Percentiles rank a stretch among this genome's conserved stretches.
These are phyloP conservation scores for Eulithis prunata DNA, from an alignment of 2,888 invertebrate genomes.

Conservation along the genomic window DNA sequence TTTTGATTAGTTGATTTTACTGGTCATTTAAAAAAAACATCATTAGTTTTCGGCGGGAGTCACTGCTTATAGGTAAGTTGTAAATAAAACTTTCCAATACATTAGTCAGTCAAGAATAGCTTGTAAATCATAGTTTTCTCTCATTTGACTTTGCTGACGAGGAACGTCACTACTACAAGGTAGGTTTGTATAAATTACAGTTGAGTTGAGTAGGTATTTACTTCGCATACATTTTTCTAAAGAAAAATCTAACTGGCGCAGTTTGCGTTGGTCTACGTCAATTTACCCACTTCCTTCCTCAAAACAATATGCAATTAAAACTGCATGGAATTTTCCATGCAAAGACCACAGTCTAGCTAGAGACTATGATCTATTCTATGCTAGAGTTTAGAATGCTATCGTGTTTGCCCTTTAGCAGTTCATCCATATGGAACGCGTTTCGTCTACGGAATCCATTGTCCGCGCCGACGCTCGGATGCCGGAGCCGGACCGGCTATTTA, in stretches of 20 bases:
- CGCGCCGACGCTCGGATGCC: constrained; percentile 64
- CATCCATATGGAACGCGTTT: constrained; percentile 81
- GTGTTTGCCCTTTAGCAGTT: constrained; percentile 70
- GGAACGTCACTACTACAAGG: neutral
- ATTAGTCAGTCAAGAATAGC: constrained; percentile 13
- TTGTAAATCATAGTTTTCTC: constrained; percentile 20
- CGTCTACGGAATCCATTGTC: constrained; percentile 80
- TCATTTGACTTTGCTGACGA: constrained; percentile 3
- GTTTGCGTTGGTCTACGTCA: constrained; percentile 19
- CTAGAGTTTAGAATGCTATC: constrained; percentile 57
- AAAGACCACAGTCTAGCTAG: constrained; percentile 36
- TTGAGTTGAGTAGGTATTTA: neutral
- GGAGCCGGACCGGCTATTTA: constrained; percentile 71
- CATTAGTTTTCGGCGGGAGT: too few species aligned
- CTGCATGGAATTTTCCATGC: constrained; percentile 44
- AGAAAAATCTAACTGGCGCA: constrained; percentile 1
- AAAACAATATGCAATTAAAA: constrained; percentile 43
- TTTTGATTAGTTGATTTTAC: too few species aligned
- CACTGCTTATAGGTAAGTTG: neutral
- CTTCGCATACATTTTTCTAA: neutral
- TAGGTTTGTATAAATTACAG: too few species aligned
- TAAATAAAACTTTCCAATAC: constrained; percentile 29
- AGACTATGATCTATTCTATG: neutral
- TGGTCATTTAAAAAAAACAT: too few species aligned
- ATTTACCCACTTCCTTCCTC: constrained; percentile 35